phyloP scores from a whole-genome alignment of 2,888 invertebrate genomes.

The Linnaemya tessellans region DNA sequence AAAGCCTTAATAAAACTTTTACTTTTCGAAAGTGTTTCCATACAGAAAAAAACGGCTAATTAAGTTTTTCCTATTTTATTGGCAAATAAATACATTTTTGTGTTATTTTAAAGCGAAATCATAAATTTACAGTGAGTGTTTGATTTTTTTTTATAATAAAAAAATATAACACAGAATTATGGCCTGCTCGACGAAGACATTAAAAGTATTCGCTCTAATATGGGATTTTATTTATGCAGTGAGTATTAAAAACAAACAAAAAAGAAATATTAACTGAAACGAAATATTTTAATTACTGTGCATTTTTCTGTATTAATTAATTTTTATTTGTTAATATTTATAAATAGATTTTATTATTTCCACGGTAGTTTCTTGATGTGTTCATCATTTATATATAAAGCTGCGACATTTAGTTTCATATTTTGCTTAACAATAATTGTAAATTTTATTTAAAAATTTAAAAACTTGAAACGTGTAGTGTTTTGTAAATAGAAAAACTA shows the following conservation, averaged over 20 bases:
- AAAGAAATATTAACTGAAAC: neutral
- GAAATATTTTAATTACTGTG: neutral
- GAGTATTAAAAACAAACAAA: constrained; percentile 66
- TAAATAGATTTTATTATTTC: constrained; percentile 29
- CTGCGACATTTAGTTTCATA: neutral
- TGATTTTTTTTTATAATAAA: neutral
- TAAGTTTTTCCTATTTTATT: neutral
- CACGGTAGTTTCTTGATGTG: constrained; percentile 30
- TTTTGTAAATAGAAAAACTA: constrained; percentile 9
- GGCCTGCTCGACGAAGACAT: constrained; percentile 79
- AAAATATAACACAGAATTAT: constrained; percentile 71
- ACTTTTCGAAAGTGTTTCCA: neutral
- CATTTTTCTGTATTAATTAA: neutral
- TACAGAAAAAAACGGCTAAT: neutral
- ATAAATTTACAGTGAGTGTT: constrained; percentile 22
- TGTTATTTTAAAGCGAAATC: neutral
- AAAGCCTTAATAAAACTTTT: too few relatives aligned
- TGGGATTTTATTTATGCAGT: constrained; percentile 80
- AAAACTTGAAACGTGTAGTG: constrained; percentile 19
- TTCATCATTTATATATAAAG: constrained; percentile 62
- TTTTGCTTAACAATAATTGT: constrained; percentile 6
- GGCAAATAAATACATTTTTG: neutral
- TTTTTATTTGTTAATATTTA: constrained; percentile 7
- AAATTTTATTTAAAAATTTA: neutral
- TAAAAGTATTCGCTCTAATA: constrained; percentile 77